Evolutionary conservation across 2,113 vertebrate species (phyloP), one percentile per base, ranked within the genome.

Genomic region (Thunnus thynnus): DNA sequence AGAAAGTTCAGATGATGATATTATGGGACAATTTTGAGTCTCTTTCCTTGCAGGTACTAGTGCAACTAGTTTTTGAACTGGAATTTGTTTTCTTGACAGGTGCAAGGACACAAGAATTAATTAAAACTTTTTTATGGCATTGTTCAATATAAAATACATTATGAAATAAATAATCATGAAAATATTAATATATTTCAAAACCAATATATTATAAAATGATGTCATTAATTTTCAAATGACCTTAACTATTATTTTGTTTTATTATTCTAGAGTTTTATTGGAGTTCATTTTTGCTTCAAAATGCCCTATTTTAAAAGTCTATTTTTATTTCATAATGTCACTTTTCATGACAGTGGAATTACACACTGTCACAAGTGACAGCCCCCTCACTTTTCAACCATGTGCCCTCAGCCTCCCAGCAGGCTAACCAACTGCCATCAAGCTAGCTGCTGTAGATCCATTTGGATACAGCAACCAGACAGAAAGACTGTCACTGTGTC

Each of bases 1-100:
- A 68, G 61, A 80, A 32, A 56, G 63, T 56, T 73, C 14, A 65
- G 32, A 55, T 55, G 46, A 82, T 75, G 66, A 2, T 27, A 69
- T 72, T 71, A 56, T 0, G 3, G 18, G 11, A 48, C 20, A 10
- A 22, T 27, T 75, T 52, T 54, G 13, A 48, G 50, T 56, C 48
- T 25, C 25, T 66, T 60, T 54, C 5, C 22, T n/a, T 55, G 17
- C 8, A 47, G 13, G 32, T 30, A 16, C 7, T 41, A 9, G 36
- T 41, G 36, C 44, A 64, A 78, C 9, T 14, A 14, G 20, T 46
- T 60, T n/a, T 52, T 48, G 25, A 1, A 50, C 10, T 46, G 58
- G 1, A 12, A 16, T 27, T 57, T 0, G 32, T 25, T 55, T 41
- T n/a, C 27, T 20, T 11, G 2, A 17, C 44, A 56, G 18, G 7